These are phyloP conservation scores for Gobiocypris rarus DNA, from an alignment of 2,113 vertebrate genomes.

Conservation along the genomic window DNA sequence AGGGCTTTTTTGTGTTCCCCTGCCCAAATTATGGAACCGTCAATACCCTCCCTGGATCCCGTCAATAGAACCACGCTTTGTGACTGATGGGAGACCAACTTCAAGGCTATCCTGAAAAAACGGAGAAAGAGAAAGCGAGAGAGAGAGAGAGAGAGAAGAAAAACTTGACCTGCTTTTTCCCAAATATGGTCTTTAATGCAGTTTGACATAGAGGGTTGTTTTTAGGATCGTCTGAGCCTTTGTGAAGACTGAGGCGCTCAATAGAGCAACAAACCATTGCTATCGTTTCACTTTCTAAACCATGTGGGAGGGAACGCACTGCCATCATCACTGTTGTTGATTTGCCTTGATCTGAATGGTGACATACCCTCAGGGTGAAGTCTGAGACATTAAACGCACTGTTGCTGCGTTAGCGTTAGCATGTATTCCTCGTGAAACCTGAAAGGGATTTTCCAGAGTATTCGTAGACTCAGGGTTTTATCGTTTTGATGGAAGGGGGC, in stretches of 20 bases:
- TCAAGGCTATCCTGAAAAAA: conserved; percentile 73
- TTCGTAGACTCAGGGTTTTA: not conserved
- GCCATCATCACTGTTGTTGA: conserved; percentile 45
- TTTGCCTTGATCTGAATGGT: conserved; percentile 49
- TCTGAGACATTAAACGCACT: conserved; percentile 36
- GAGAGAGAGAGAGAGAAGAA: conserved; percentile 41
- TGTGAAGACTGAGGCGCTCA: conserved; percentile 41
- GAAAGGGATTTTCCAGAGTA: conserved; percentile 22
- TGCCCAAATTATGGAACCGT: conserved; percentile 85
- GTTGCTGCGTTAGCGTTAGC: conserved; percentile 30
- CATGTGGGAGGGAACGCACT: conserved; percentile 40
- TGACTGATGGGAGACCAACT: conserved; percentile 77
- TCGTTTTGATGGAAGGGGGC: not conserved
- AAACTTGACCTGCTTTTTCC: conserved; percentile 50
- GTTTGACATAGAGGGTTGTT: conserved; percentile 40
- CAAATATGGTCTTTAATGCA: conserved; percentile 26
- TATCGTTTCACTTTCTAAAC: conserved; percentile 33
- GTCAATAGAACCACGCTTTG: conserved; percentile 79
- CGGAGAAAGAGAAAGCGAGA: conserved; percentile 18
- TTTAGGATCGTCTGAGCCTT: conserved; percentile 34
- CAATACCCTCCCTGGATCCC: conserved; percentile 81
- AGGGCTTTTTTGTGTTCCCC: conserved; percentile 79
- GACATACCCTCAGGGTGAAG: conserved; percentile 48
- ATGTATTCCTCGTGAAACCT: not conserved
- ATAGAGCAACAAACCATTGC: conserved; percentile 31